Percentiles rank a stretch among this genome's conserved stretches.
phyloP scores from a whole-genome alignment of 2,888 invertebrate species.

The Cataglyphis altisquamis region DNA sequence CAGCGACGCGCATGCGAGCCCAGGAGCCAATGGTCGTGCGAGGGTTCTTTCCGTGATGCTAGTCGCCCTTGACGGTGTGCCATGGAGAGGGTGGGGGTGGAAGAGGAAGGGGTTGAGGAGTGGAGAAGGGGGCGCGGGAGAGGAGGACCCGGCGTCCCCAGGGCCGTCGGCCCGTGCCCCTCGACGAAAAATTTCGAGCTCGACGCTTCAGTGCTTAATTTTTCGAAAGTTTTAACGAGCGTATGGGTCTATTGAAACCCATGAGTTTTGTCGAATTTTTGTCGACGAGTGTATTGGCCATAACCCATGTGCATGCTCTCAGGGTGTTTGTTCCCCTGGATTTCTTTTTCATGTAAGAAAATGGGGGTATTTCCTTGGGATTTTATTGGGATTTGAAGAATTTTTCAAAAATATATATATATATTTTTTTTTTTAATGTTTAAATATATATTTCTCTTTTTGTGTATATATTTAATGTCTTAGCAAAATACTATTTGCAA shows the following conservation, averaged over 20 bases:
- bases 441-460: background rate
- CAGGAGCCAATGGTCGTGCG: constrained; percentile 79
- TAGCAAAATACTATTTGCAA: background rate
- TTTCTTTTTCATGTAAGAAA: background rate
- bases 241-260: constrained; percentile 7
- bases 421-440: too few species aligned
- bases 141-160: constrained; percentile 75
- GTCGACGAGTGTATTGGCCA: background rate
- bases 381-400: background rate
- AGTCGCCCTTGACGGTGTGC: constrained; percentile 69
- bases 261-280: background rate
- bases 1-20: constrained; percentile 81
- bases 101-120: background rate
- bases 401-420: too few species aligned
- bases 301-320: background rate
- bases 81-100: background rate
- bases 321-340: background rate
- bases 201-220: constrained; percentile 15
- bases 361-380: background rate
- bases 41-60: constrained; percentile 79
- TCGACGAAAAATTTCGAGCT: constrained; percentile 53
- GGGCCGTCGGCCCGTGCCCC: constrained; percentile 76
- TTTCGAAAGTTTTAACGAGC: constrained; percentile 47
- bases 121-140: constrained; percentile 34
- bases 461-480: background rate